These are phyloP conservation scores for Xylota segnis DNA, from an alignment of 2,888 invertebrate genomes.

Conservation along the genomic window DNA sequence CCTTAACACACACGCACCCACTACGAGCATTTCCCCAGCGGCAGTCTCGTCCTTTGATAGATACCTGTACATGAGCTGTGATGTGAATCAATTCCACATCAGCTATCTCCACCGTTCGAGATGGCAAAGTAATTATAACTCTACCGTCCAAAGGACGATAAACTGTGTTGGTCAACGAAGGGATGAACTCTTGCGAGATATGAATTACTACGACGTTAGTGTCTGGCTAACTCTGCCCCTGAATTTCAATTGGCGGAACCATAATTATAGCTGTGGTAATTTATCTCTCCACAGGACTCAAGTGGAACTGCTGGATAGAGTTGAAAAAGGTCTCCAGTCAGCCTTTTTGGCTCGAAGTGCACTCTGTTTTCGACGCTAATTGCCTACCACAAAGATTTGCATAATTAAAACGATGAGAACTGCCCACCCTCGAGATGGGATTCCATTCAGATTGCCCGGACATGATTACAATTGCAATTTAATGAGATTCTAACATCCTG, in stretches of 20 bases:
- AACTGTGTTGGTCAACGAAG: not conserved
- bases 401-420: constrained; percentile 69
- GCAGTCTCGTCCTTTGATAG: constrained; percentile 16
- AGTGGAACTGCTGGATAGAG: constrained; percentile 4
- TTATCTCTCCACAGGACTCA: constrained; percentile 24
- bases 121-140: constrained; percentile 45
- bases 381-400: constrained; percentile 71
- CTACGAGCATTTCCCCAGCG: not conserved
- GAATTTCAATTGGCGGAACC: constrained; percentile 37
- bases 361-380: constrained; percentile 60
- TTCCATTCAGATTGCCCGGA: constrained; percentile 64
- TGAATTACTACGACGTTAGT: not conserved
- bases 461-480: constrained; percentile 72
- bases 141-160: not conserved
- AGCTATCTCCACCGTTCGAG: constrained; percentile 1
- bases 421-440: constrained; percentile 26
- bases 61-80: constrained; percentile 21
- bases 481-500: constrained; percentile 70
- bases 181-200: not conserved
- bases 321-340: constrained; percentile 28
- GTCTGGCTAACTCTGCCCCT: constrained; percentile 13
- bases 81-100: constrained; percentile 38
- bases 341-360: constrained; percentile 43
- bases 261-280: constrained; percentile 31
- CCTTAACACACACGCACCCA: not conserved